Evolutionary conservation across 2,113 vertebrate genomes (phyloP).

Genomic region (Onychostoma macrolepis): DNA sequence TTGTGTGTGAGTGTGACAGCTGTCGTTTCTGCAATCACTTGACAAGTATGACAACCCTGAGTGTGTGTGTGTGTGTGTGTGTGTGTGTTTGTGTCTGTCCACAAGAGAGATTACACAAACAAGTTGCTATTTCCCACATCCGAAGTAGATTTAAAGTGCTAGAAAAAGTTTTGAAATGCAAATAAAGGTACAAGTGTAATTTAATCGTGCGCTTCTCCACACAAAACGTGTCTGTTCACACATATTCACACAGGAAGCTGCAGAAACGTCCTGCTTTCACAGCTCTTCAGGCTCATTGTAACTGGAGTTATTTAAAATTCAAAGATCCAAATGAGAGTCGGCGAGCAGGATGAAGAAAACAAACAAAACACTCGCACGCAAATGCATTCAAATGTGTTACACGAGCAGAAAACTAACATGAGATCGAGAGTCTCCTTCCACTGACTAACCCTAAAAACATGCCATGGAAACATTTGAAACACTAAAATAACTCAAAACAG

Average conservation of each 20-base stretch:
- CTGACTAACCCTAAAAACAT: neutral
- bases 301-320: constrained; percentile 20
- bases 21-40: constrained; percentile 30
- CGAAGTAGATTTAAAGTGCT: constrained; percentile 11
- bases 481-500: no score
- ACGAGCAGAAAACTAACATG: neutral
- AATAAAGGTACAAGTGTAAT: constrained; percentile 21
- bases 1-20: neutral
- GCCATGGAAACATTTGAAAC: neutral
- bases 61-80: neutral
- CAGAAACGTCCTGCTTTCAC: neutral
- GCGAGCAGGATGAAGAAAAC: neutral
- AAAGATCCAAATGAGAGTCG: neutral
- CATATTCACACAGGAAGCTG: neutral
- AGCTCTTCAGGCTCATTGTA: neutral
- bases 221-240: neutral
- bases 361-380: constrained; percentile 11
- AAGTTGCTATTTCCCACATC: constrained; percentile 3
- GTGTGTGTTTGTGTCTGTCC: no score
- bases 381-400: constrained; percentile 17
- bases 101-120: neutral
- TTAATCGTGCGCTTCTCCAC: neutral
- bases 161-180: constrained; percentile 17
- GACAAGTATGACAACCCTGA: neutral
- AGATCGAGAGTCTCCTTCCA: neutral